Evolutionary conservation across 1,140 invertebrate species (phyloP).

Genomic region (Aethina tumida): DNA sequence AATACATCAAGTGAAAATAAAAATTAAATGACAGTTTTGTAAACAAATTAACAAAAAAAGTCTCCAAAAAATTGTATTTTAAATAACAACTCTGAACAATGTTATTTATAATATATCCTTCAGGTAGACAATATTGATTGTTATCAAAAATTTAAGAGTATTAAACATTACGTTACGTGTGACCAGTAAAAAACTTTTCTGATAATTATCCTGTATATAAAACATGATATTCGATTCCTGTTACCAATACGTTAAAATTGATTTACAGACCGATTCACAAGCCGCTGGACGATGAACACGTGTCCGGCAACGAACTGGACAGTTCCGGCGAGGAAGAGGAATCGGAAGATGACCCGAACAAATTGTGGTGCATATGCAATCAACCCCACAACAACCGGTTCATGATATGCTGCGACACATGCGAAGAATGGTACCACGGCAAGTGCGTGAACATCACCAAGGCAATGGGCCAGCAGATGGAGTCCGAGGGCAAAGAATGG

Average conservation of each 20-base stretch:
- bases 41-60: too few species aligned
- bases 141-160: too few species aligned
- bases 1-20: too few species aligned
- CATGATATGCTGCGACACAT: conserved; percentile 96
- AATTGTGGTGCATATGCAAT: conserved; percentile 91
- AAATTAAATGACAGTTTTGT: too few species aligned
- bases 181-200: too few species aligned
- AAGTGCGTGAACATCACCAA: conserved; percentile 91
- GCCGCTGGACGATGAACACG: conserved; percentile 32
- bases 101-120: too few species aligned
- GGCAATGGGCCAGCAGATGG: conserved; percentile 82
- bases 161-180: too few species aligned
- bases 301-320: conserved; percentile 33
- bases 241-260: background rate
- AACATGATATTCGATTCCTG: background rate
- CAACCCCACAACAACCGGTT: conserved; percentile 93
- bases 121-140: too few species aligned
- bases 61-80: too few species aligned
- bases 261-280: conserved; percentile 23
- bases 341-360: conserved; percentile 87
- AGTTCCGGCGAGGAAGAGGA: conserved; percentile 34
- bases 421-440: conserved; percentile 94
- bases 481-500: conserved; percentile 81
- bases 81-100: too few species aligned
- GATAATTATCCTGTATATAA: too few species aligned